Conservation (phyloP, 2,797 vertebrate species). For the Sebastes wilsoni region DNA sequence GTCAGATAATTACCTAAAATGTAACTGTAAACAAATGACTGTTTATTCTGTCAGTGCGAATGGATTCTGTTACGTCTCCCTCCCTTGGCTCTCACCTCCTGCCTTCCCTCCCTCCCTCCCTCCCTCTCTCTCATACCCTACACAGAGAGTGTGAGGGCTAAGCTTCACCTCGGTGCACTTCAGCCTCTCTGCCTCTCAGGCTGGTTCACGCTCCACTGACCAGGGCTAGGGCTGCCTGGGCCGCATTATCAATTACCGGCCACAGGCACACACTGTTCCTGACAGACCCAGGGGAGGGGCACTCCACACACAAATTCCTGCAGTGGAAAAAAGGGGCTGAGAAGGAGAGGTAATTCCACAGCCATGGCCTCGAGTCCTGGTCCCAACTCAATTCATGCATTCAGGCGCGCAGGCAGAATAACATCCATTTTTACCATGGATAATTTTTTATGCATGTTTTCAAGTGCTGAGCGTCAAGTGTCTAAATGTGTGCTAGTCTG, state of each 20-base stretch:
- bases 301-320: slow-evolving; percentile 70
- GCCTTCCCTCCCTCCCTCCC: slow-evolving; percentile 4
- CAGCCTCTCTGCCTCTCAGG: slow-evolving; percentile 69
- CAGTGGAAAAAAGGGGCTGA: slow-evolving; percentile 46
- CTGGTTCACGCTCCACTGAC: slow-evolving; percentile 76
- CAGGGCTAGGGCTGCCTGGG: slow-evolving; percentile 72
- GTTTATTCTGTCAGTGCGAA: slow-evolving; percentile 50
- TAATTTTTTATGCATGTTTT: neutral
- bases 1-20: slow-evolving; percentile 27
- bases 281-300: slow-evolving; percentile 71
- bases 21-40: slow-evolving; percentile 50
- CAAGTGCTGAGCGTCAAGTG: neutral
- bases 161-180: slow-evolving; percentile 68
- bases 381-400: slow-evolving; percentile 12
- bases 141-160: slow-evolving; percentile 57
- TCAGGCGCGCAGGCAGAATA: neutral
- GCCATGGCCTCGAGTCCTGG: neutral
- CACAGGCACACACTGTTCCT: slow-evolving; percentile 77
- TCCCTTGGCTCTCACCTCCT: slow-evolving; percentile 44
- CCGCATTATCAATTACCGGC: slow-evolving; percentile 82
- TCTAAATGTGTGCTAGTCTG: neutral
- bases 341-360: slow-evolving; percentile 24
- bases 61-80: slow-evolving; percentile 46
- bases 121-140: slow-evolving; percentile 35
- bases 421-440: neutral